Evolutionary conservation across 1,140 invertebrate species (phyloP).

Genomic region (Galendromus occidentalis): DNA sequence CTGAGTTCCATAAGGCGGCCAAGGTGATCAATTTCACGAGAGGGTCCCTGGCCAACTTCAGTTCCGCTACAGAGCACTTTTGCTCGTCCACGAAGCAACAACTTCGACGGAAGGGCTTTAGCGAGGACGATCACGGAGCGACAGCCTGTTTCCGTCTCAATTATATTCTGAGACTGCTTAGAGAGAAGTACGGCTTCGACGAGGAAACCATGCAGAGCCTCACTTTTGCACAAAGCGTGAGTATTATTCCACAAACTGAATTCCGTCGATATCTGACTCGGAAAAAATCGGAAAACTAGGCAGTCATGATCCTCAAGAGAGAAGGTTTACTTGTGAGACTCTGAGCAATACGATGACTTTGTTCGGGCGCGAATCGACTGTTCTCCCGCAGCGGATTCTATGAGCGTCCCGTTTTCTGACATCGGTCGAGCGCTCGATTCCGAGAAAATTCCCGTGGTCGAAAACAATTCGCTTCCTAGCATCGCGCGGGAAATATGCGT

Average conservation of each 20-base stretch:
- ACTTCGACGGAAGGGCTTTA: neutral
- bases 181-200: neutral
- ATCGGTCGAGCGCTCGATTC: too few species aligned
- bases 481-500: too few species aligned
- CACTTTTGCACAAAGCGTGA: neutral
- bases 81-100: neutral
- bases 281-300: neutral
- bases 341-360: too few species aligned
- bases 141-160: conserved; percentile 10
- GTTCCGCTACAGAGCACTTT: neutral
- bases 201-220: neutral
- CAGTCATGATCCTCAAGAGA: too few species aligned
- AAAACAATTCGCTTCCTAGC: too few species aligned
- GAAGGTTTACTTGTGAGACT: too few species aligned
- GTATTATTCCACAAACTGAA: neutral
- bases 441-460: too few species aligned
- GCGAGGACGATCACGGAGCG: neutral
- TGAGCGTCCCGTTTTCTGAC: too few species aligned
- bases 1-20: neutral
- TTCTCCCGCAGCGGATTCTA: too few species aligned
- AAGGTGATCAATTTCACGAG: conserved; percentile 1
- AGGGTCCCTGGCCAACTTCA: neutral
- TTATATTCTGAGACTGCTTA: neutral
- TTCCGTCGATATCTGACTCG: neutral
- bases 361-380: too few species aligned